A percentile compares a stretch with the other conserved stretches of the same genome.
These are phyloP conservation scores for Spodoptera frugiperda DNA, from an alignment of 1,140 invertebrate species.

Conservation along the genomic window DNA sequence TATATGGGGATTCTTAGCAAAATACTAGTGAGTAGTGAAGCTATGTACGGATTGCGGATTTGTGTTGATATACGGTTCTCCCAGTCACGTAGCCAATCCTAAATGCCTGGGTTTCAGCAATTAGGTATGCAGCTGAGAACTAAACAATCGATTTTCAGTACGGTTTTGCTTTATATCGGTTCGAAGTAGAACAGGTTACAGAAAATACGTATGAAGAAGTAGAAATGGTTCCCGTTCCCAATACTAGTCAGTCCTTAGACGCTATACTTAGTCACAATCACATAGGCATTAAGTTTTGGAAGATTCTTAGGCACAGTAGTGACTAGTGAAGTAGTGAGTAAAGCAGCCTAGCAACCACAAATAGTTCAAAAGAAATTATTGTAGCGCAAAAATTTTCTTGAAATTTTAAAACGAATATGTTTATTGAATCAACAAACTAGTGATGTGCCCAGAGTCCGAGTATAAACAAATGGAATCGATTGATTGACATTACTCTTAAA, in stretches of 20 bases:
- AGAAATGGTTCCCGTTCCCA: background rate
- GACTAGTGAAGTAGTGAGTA: no score
- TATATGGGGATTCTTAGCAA: constrained; percentile 5
- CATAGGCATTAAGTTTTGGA: background rate
- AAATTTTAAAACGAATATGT: background rate
- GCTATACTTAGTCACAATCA: no score
- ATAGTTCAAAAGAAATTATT: no score
- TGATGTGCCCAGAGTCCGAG: background rate
- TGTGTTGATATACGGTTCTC: background rate
- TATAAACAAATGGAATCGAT: constrained; percentile 26
- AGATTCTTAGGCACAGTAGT: no score
- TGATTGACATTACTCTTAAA: constrained; percentile 29
- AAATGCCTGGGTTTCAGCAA: background rate
- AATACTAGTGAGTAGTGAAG: background rate
- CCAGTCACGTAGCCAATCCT: constrained; percentile 3
- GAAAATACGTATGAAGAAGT: no score
- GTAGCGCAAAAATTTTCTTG: background rate
- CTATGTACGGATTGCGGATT: no score
- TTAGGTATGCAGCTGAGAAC: background rate
- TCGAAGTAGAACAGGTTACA: no score
- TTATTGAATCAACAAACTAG: background rate
- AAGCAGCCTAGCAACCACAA: no score
- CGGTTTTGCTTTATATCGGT: background rate
- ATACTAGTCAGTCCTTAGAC: no score
- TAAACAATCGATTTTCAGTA: background rate